Evolutionary conservation across 23 tunicate genomes (phyloP), one percentile per base, ranked within the genome.

Genomic region (Clavelina lepadiformis): DNA sequence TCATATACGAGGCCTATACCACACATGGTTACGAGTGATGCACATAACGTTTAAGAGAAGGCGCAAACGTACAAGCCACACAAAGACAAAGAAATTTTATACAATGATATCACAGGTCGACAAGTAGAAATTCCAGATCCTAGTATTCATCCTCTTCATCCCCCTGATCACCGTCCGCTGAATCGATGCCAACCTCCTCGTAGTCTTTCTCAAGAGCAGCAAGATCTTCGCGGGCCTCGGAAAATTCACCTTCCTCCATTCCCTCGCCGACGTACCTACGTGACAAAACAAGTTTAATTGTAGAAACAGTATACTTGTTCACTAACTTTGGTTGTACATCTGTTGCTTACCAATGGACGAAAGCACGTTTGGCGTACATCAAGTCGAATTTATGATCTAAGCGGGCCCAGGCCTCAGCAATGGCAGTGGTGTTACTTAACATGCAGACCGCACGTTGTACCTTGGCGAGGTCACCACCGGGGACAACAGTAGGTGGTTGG

Each of bases 181-280:
- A 35, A 58, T 82, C 91, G 1, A 20, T 61, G 20, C 91, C 91
- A 57, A 82, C 91, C 58, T 82, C 91, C 58, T 82, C 91, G 35
- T 82, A 82, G 47, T 82, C 80, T 36, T 74, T 72, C 67, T 72
- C 78, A 53, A 72, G 33, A 2, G 78, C 78, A 3, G 69, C 78
- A 11, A 72, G 55, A 50, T 74, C 80, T 46, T 74, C 80, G 2
- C 74, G 28, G 20, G 80, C 80, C 30, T 82, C 91, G 7, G 70
- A 18, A 38, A 82, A 82, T 41, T 82, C 91, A 35, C 91, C 91
- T 58, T 82, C 91, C 38, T 82, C 91, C 91, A 82, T 82, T 59
- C 91, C 91, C 59, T 82, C 91, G 7, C 65, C 65, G 35, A 58
- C 65, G 35, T 58, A 58, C 65, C 65, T 58, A n/a, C n/a, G n/a